Evolutionary conservation across 2,888 invertebrate species (phyloP), one percentile per base, ranked within the genome.

Genomic region (Xestia c-nigrum): DNA sequence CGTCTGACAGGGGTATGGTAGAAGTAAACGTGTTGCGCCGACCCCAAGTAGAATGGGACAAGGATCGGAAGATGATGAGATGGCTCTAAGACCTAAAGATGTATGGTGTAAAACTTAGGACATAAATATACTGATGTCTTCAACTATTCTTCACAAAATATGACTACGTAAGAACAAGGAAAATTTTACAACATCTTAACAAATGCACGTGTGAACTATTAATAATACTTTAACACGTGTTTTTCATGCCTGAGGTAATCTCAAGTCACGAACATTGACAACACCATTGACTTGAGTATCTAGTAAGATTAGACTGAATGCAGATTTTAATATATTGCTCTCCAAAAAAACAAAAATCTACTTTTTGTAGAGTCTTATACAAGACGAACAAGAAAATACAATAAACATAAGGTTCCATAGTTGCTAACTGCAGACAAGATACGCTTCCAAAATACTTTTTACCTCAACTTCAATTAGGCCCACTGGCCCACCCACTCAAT

Each of bases 151-250:
- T 14, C 10, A 50, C 0, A 38, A 2, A 38, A 1, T 64, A 50
- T 19, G 7, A 16, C 24, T 14, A 46, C 40, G 47, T 57, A 21
- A 46, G 12, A 59, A 71, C 46, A 46, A 71, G 83, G 76, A 78
- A 73, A 84, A 74, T 68, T 47, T 63, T 70, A 40, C n/a, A 63
- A 46, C 31, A 70, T 61, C 59, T 52, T 3, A 14, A 70, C 47
- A 78, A 19, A 57, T 57, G 55, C 55, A 80, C 43, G 57, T 59
- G n/a, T 63, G 19, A 70, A 84, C 55, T 74, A 72, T 80, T 70
- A 66, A 64, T 67, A 84, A 55, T 74, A 52, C 68, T 5, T n/a
- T n/a, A 61, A 40, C 70, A 85, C 66, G 85, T 72, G 74, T 50
- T 61, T 74, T 5, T 38, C 19, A 50, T 47, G 57, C 7, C 24